Evolutionary conservation across 2,888 invertebrate species (phyloP), one percentile per base, ranked within the genome.

Genomic region (Pterostichus niger): DNA sequence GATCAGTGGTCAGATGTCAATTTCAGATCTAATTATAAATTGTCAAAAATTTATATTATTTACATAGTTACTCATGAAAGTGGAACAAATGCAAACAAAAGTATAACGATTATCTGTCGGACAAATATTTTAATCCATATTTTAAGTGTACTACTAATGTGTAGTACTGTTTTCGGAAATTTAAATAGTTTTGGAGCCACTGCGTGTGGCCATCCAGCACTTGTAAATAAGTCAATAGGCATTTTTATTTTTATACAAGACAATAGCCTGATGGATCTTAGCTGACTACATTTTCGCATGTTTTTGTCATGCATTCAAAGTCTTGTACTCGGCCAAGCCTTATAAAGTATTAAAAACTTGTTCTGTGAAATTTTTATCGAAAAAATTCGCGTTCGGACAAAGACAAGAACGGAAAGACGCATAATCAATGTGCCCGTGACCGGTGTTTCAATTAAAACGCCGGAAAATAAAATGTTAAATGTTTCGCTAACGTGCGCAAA

Each of bases 341-440:
- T 40, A 59, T 78, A 56, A 78, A 78, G 78, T 61, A 78, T 78
- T 78, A 78, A 78, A 78, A 78, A 78, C 59, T 78, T 61, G 78
- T 78, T 78, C 78, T 52, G 31, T 61, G 56, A 78, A 78, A 59
- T 40, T 77, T 77, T 77, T 77, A 56, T 40, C 40, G 78, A 78
- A 78, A 61, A 59, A 78, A 78, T 78, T 78, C 59, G 56, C 78
- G n/a, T 54, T 78, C 78, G 35, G 56, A 78, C 52, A 59, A 24
- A 59, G 56, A 56, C 9, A n/a, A 64, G 35, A 35, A 13, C 40
- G 44, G 15, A 10, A 44, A 54, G 17, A 15, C 35, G 44, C 40
- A 68, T 68, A 68, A 44, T 68, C 40, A 68, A 68, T 44, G 68
- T 15, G 15, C 10, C 9, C 68, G 68, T 68, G 68, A 68, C 40